Conservation (phyloP, 2,797 vertebrate genomes). For the Acrossocheilus fasciatus region DNA sequence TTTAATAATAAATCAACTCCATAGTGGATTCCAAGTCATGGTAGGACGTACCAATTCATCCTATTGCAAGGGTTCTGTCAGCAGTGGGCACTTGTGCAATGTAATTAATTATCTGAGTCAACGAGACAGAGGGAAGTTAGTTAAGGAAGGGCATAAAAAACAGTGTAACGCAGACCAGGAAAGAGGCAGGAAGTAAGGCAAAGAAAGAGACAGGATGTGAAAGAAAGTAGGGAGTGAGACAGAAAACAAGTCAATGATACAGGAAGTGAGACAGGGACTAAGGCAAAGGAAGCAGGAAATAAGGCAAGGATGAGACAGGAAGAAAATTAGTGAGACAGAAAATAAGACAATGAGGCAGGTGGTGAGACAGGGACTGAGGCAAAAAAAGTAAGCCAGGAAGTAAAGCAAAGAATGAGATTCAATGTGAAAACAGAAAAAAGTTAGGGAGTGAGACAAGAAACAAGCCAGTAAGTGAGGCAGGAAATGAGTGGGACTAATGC, state of each 20-base stretch:
- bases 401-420: not conserved
- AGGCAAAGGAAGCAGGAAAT: not conserved
- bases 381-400: not conserved
- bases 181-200: not conserved
- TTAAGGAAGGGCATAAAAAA: not conserved
- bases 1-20: too few species aligned
- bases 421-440: not conserved
- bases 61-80: not conserved
- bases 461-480: not conserved
- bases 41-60: not conserved
- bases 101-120: not conserved
- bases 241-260: not conserved
- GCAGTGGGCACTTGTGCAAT: not conserved
- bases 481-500: not conserved
- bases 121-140: not conserved
- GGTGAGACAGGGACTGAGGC: not conserved
- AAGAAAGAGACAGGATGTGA: not conserved
- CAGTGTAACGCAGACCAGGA: not conserved
- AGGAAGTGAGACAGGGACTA: not conserved
- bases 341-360: not conserved
- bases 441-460: not conserved
- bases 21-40: not conserved
- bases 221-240: not conserved
- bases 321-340: not conserved
- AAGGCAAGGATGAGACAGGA: not conserved